These are phyloP conservation scores for Apolygus lucorum DNA, from an alignment of 1,140 invertebrate species.

Conservation along the genomic window DNA sequence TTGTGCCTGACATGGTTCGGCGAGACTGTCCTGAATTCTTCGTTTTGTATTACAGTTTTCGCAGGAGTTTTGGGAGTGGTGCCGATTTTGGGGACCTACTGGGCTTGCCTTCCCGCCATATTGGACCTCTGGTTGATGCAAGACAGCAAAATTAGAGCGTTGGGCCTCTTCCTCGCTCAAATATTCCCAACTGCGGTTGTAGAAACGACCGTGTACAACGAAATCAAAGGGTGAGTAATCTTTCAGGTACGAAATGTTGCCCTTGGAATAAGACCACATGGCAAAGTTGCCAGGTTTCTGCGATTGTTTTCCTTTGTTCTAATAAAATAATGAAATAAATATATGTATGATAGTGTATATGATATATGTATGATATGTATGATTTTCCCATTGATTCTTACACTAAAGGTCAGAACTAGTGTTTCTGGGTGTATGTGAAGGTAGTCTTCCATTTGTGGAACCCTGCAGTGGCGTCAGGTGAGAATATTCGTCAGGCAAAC, in stretches of 20 bases:
- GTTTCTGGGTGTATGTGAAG: no score
- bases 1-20: no score
- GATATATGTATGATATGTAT: no score
- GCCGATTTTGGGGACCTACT: conserved; percentile 89
- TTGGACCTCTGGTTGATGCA: conserved; percentile 90
- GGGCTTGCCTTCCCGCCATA: conserved; percentile 85
- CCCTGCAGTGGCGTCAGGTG: no score
- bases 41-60: conserved; percentile 52
- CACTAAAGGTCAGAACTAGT: no score
- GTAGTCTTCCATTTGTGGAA: no score
- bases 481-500: no score
- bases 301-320: conserved; percentile 16
- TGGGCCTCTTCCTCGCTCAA: conserved; percentile 72
- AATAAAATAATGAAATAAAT: background rate
- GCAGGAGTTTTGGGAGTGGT: conserved; percentile 87
- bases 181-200: conserved; percentile 84
- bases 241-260: no score
- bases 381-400: no score
- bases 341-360: no score
- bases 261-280: background rate
- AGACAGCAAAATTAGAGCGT: conserved; percentile 59
- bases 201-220: conserved; percentile 90
- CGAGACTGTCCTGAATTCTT: no score
- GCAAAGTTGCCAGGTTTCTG: background rate
- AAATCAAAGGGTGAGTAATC: conserved; percentile 88